Evolutionary conservation across 2,797 vertebrate species (phyloP), one percentile per base, ranked within the genome.

Genomic region (Oreonectes daqikongensis): DNA sequence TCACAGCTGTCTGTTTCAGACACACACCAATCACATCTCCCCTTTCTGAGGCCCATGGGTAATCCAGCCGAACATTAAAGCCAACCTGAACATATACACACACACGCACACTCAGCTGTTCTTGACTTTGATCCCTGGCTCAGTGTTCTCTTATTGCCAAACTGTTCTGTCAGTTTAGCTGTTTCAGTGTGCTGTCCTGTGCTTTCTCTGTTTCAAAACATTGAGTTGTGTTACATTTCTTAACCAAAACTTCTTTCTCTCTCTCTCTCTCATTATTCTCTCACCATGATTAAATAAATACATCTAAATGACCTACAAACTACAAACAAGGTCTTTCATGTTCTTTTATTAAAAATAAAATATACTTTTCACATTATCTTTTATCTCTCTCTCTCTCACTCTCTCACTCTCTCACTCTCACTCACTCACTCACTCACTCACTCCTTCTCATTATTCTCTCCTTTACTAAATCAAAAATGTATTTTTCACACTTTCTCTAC

Each of bases 1-100:
- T 57, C 24, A 14, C 53, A 57, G 87, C 87, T 89, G 86, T 87
- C 71, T 28, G 24, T 82, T 60, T 71, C 55, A 79, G 69, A 72
- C 55, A 55, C 61, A 38, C 69, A 57, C 44, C 75, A 86, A 89
- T 88, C 88, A 88, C 80, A 1, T 57, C 26, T 38, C 73, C 55
- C 57, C 38, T 46, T 55, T 15, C n/a, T 68, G 52, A 75, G 73
- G 52, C 73, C 73, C 73, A 46, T 75, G 38, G 26, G 35, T 55
- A 75, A 69, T 61, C 24, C 35, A 66, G 17, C 44, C 15, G 38
- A 78, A 68, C 73, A 68, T 65, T 70, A 84, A 81, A 81, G 69
- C 15, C 79, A 76, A 52, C 73, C 77, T 82, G 4, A 22, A 40
- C 52, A 30, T 73, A 55, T 74, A 77, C 24, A 4, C 81, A 69